Evolutionary conservation across 2,888 invertebrate species (phyloP).

Genomic region (Nyleta sp.): DNA sequence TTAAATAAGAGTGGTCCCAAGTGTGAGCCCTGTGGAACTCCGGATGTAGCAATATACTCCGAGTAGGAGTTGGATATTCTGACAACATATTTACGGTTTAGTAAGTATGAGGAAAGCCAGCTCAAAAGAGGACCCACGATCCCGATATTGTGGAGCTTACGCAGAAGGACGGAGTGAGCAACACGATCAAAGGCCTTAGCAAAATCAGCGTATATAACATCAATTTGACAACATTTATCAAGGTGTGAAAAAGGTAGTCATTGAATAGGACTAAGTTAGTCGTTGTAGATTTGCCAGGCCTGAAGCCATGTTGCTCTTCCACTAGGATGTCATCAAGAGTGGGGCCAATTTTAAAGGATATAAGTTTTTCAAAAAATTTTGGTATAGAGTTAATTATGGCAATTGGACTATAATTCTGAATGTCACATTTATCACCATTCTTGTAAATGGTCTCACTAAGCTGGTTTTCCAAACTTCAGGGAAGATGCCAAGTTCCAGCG

Average conservation of each 20-base stretch:
- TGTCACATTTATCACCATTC: no score
- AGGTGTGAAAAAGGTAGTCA: background rate
- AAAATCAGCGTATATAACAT: no score
- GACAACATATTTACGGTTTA: background rate
- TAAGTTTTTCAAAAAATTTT: no score
- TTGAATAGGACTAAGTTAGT: background rate
- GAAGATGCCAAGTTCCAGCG: no score
- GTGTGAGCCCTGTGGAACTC: constrained; percentile 18
- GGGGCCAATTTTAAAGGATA: no score
- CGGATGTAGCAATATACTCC: background rate
- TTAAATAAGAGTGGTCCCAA: background rate
- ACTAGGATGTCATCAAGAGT: no score
- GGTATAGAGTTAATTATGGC: no score
- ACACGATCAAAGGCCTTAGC: no score
- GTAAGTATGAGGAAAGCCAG: constrained; percentile 16
- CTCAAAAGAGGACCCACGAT: background rate
- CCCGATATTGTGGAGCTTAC: background rate
- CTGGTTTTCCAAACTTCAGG: no score
- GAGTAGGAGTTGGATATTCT: background rate
- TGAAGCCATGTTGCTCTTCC: constrained; percentile 1
- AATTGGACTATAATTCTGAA: no score
- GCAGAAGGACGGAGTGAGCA: background rate
- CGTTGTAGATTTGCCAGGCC: background rate
- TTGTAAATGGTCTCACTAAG: no score
- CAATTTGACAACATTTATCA: background rate